Evolutionary conservation across 2,797 vertebrate species (phyloP).

Genomic region (Passerculus sandwichensis): DNA sequence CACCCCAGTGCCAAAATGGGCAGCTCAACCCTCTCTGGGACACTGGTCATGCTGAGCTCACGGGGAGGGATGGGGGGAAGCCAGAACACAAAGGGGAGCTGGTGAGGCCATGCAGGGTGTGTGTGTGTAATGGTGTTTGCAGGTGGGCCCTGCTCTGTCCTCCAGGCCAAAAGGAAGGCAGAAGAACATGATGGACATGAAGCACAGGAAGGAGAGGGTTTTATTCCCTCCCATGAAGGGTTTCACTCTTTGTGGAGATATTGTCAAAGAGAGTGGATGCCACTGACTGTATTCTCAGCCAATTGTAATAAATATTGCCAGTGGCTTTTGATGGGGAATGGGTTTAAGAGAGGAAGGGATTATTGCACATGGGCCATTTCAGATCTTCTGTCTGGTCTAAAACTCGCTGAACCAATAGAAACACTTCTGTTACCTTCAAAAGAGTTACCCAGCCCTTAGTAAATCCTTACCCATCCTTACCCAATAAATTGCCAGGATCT

Average conservation of each 20-base stretch:
- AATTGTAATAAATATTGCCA: not conserved
- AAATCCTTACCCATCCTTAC: too few relatives aligned
- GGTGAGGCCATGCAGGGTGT: rapidly evolving
- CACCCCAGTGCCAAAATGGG: not conserved
- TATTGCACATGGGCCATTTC: rapidly evolving
- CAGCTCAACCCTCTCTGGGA: not conserved
- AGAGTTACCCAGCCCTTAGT: not conserved
- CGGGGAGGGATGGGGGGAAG: rapidly evolving
- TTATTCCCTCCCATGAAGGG: rapidly evolving
- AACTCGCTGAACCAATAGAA: not conserved
- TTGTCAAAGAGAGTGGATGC: too few relatives aligned
- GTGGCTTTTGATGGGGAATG: not conserved
- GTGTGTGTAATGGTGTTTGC: rapidly evolving
- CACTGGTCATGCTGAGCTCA: not conserved
- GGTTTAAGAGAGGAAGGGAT: not conserved
- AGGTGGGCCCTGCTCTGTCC: rapidly evolving
- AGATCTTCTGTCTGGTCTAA: not conserved
- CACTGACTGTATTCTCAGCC: not conserved
- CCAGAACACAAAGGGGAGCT: not conserved
- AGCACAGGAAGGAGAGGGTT: not conserved
- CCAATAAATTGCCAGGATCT: not conserved
- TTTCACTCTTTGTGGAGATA: not conserved
- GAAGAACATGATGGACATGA: rapidly evolving
- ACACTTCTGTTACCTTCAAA: not conserved
- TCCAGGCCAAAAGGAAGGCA: not conserved